Conservation (phyloP, 2,888 invertebrate species). For the Scaptomyza flava region DNA sequence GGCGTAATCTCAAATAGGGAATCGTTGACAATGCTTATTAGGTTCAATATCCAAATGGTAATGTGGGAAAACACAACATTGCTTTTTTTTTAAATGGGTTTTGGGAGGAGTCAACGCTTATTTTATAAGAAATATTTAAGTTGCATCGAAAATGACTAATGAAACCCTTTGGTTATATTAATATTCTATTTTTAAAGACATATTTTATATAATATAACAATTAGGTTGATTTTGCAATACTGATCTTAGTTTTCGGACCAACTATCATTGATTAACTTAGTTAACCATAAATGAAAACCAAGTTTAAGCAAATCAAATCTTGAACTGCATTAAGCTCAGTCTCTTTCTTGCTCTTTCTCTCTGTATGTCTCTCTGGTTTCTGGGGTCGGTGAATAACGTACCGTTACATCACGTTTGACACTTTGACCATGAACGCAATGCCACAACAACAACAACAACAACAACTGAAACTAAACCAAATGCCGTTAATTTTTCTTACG, state of each 20-base stretch:
- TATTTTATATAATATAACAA: too few relatives aligned
- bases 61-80: slow-evolving; percentile 21
- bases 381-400: slow-evolving; percentile 45
- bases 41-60: slow-evolving; percentile 1
- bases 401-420: slow-evolving; percentile 67
- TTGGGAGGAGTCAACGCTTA: too few relatives aligned
- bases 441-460: slow-evolving; percentile 28
- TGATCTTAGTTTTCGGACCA: too few relatives aligned
- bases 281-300: too few relatives aligned
- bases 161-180: too few relatives aligned
- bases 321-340: neutral
- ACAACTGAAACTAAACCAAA: slow-evolving; percentile 42
- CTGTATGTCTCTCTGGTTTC: neutral
- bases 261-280: too few relatives aligned
- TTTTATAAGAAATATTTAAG: too few relatives aligned
- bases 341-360: neutral
- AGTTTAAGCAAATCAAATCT: neutral
- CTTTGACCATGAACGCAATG: slow-evolving; percentile 74
- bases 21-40: too few relatives aligned
- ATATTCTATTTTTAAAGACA: too few relatives aligned
- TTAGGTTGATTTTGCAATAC: too few relatives aligned
- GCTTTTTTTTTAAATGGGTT: too few relatives aligned
- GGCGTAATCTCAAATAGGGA: slow-evolving; percentile 8
- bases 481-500: slow-evolving; percentile 58
- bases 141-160: too few relatives aligned